A percentile compares a stretch with the other conserved stretches of the same genome.
Evolutionary conservation across 2,113 vertebrate genomes (phyloP).

Genomic region (Delphinapterus leucas): DNA sequence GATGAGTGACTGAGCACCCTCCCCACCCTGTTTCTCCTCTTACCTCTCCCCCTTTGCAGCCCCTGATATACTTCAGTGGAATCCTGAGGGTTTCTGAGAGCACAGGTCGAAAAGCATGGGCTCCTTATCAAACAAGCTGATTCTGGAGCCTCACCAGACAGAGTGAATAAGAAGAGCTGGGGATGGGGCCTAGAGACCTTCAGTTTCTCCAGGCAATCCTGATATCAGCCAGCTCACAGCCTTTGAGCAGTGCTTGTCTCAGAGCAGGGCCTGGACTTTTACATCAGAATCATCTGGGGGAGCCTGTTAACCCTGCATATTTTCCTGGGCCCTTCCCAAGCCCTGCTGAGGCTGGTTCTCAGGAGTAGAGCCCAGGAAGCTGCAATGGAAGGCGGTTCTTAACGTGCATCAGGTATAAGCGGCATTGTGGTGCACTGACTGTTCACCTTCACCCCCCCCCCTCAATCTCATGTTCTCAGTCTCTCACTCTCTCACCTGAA

Average conservation of each 20-base stretch:
- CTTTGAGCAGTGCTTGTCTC: background rate
- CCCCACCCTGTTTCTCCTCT: background rate
- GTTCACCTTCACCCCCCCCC: background rate
- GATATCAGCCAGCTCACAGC: background rate
- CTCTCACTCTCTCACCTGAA: background rate
- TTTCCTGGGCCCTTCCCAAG: background rate
- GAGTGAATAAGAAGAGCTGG: background rate
- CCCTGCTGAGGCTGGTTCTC: background rate
- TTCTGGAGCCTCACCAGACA: background rate
- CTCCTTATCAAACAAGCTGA: background rate
- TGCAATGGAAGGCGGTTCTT: background rate
- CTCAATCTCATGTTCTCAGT: background rate
- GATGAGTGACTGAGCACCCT: background rate
- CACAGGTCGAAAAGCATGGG: background rate
- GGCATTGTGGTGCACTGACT: background rate
- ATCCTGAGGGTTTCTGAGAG: background rate
- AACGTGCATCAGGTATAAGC: accelerated
- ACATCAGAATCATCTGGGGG: background rate
- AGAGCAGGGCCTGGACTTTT: background rate
- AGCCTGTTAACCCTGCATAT: background rate
- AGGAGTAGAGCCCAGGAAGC: background rate
- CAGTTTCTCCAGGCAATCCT: background rate
- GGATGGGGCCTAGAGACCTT: background rate
- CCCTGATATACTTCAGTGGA: background rate
- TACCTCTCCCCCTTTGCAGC: background rate